Evolutionary conservation across 2,888 invertebrate genomes (phyloP).

Genomic region (Aplocera efformata): DNA sequence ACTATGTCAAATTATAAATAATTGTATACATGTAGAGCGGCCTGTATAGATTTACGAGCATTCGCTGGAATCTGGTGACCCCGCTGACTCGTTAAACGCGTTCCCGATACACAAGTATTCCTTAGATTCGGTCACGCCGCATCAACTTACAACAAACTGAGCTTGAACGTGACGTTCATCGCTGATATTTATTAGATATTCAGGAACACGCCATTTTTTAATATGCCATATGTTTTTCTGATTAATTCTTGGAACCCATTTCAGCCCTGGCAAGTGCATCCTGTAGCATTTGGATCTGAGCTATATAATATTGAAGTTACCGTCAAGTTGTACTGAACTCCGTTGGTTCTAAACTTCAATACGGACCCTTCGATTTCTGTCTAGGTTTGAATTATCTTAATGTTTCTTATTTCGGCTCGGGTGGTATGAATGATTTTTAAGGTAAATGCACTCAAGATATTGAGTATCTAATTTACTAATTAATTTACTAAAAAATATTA

Average conservation of each 20-base stretch:
- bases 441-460: too few relatives aligned
- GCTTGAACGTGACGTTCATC: constrained; percentile 23
- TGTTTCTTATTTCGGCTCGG: too few relatives aligned
- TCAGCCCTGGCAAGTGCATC: constrained; percentile 2
- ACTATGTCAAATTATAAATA: constrained; percentile 55
- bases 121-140: constrained; percentile 28
- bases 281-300: constrained; percentile 7
- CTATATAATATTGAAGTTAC: constrained; percentile 1
- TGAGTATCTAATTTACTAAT: too few relatives aligned
- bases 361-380: too few relatives aligned
- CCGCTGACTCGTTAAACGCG: constrained; percentile 66
- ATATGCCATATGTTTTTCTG: constrained; percentile 4
- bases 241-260: constrained; percentile 11
- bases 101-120: constrained; percentile 51
- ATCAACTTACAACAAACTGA: constrained; percentile 17
- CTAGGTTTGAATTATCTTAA: too few relatives aligned
- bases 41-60: constrained; percentile 62
- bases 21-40: constrained; percentile 44
- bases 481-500: too few relatives aligned
- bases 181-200: constrained; percentile 3
- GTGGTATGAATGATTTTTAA: too few relatives aligned
- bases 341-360: too few relatives aligned
- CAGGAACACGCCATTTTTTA: neutral
- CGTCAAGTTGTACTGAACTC: too few relatives aligned
- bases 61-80: constrained; percentile 73